Evolutionary conservation across 2,113 vertebrate species (phyloP), one percentile per base, ranked within the genome.

Genomic region (Nibea albiflora): DNA sequence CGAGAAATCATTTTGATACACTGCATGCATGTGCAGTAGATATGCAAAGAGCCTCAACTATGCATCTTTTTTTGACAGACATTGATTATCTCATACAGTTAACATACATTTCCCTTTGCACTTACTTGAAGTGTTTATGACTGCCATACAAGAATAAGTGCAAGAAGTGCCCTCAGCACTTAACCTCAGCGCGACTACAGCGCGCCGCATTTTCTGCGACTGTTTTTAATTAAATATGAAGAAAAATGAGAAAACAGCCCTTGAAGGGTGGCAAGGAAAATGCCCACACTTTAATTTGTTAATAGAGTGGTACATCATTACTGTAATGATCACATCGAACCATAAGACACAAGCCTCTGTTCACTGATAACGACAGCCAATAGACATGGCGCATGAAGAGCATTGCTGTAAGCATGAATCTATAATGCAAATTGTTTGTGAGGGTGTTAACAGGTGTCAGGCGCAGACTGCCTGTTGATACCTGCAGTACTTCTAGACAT

Each of bases 211-310:
- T 93, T 89, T 93, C 86, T 85, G 81, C 83, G 77, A 86, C 79
- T 83, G 66, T 87, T 91, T 93, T 91, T 92, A 93, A 93, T 93
- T 85, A 87, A 90, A 92, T 90, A 88, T 88, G 79, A 89, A 81
- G 63, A 83, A 91, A 89, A 92, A 88, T 83, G 83, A 72, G 71
- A 89, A 92, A 91, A 90, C 84, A 90, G 80, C 86, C 86, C 89
- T 91, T 83, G 62, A 87, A 91, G 83, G 73, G 62, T 81, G 84
- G 75, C 71, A 79, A 56, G 73, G 68, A 78, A 82, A 89, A 86
- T 76, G 71, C 63, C 74, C 83, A 79, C 78, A 82, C 85, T 93
- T 92, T 89, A 91, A 92, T 90, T 93, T 84, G 86, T 91, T 94
- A 90, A 90, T 88, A 90, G 85, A 89, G 83, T 73, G 35, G 61